A percentile compares a stretch with the other conserved stretches of the same genome.
phyloP scores from a whole-genome alignment of 1,140 invertebrate species.

The Macrostomum lignano region DNA sequence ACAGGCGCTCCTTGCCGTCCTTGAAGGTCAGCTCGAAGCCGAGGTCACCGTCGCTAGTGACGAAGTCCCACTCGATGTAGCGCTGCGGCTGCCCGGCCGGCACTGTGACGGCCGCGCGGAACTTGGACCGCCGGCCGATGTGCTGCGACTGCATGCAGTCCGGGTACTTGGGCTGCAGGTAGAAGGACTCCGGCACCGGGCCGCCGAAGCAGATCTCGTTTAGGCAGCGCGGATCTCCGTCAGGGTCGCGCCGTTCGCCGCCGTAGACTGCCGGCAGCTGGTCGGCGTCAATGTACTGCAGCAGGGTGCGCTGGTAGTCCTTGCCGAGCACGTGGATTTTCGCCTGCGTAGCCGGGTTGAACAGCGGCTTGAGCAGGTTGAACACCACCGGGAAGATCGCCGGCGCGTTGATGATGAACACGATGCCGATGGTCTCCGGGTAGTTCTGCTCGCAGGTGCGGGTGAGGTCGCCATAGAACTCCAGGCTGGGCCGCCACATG shows the following conservation, averaged over 20 bases:
- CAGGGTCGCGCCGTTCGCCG: slow-evolving; percentile 42
- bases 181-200: slow-evolving; percentile 44
- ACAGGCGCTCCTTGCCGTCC: background rate
- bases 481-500: slow-evolving; percentile 50
- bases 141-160: slow-evolving; percentile 21
- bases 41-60: background rate
- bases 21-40: background rate
- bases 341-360: slow-evolving; percentile 51
- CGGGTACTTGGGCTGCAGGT: slow-evolving; percentile 21
- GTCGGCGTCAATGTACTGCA: slow-evolving; percentile 37
- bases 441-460: slow-evolving; percentile 36
- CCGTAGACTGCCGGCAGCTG: slow-evolving; percentile 50
- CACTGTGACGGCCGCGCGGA: background rate
- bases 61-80: background rate
- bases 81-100: background rate
- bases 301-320: slow-evolving; percentile 42
- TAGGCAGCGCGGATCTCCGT: slow-evolving; percentile 39
- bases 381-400: slow-evolving; percentile 55
- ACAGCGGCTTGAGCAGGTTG: slow-evolving; percentile 49
- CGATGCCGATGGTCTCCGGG: slow-evolving; percentile 41
- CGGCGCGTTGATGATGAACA: slow-evolving; percentile 47
- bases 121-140: slow-evolving; percentile 8
- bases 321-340: slow-evolving; percentile 54
- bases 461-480: slow-evolving; percentile 40
- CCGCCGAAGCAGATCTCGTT: slow-evolving; percentile 41